These are phyloP conservation scores for Xestia c-nigrum DNA, from an alignment of 2,888 invertebrate species.

Conservation along the genomic window DNA sequence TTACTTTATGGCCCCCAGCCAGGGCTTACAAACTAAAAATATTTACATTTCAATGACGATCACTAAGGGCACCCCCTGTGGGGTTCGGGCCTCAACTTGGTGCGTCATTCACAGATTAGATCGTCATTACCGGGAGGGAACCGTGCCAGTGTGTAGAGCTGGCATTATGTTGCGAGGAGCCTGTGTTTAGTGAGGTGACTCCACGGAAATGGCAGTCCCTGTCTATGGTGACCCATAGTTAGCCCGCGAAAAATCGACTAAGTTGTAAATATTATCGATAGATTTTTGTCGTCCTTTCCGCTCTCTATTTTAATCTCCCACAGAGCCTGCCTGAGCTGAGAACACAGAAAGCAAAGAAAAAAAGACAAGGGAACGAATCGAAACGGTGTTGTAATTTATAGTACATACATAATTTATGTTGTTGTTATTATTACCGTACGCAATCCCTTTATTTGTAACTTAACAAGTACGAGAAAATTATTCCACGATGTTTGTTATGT, in stretches of 20 bases:
- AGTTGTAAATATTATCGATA: constrained; percentile 9
- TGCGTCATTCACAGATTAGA: too few relatives aligned
- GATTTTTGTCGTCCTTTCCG: neutral
- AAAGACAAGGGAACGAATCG: constrained; percentile 38
- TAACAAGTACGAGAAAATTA: constrained; percentile 49
- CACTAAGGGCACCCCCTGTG: too few relatives aligned
- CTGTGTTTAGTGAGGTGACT: neutral
- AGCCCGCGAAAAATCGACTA: constrained; percentile 16
- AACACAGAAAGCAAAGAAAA: constrained; percentile 23
- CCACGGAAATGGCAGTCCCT: neutral
- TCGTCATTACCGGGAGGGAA: too few relatives aligned
- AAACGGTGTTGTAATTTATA: constrained; percentile 33
- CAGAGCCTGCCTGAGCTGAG: constrained; percentile 19
- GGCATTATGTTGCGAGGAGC: too few relatives aligned
- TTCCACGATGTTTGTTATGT: neutral
- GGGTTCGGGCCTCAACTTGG: too few relatives aligned
- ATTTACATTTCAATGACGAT: too few relatives aligned
- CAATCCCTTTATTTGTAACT: constrained; percentile 22
- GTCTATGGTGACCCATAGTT: neutral
- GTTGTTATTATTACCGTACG: constrained; percentile 58
- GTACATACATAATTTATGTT: constrained; percentile 45
- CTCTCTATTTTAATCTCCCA: constrained; percentile 46
- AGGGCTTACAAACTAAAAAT: too few relatives aligned
- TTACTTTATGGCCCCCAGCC: too few relatives aligned
- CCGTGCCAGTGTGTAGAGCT: too few relatives aligned